These are phyloP conservation scores for Girardinichthys multiradiatus DNA, from an alignment of 2,113 vertebrate species.

Conservation along the genomic window DNA sequence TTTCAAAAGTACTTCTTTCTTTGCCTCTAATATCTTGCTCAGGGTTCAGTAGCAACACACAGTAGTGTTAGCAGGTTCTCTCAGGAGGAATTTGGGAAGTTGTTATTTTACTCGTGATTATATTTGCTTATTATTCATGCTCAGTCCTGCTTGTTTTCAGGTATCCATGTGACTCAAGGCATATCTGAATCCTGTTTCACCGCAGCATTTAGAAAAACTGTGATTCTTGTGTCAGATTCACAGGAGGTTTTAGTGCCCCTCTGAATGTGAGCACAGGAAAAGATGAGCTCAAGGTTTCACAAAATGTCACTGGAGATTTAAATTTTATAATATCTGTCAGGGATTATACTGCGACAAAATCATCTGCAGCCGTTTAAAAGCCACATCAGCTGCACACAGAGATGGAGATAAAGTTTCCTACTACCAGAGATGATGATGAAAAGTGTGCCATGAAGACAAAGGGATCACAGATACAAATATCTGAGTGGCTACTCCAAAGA, in stretches of 20 bases:
- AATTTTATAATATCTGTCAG: neutral
- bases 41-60: too few species aligned
- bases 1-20: too few species aligned
- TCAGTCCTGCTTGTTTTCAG: too few species aligned
- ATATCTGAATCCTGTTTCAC: too few species aligned
- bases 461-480: neutral
- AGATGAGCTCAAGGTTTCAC: neutral
- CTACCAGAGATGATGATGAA: constrained; percentile 8
- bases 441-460: neutral
- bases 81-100: too few species aligned
- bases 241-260: neutral
- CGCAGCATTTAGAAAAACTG: too few species aligned
- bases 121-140: too few species aligned
- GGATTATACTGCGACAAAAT: constrained; percentile 1
- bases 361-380: constrained; percentile 14
- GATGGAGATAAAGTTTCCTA: constrained; percentile 1
- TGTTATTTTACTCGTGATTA: too few species aligned
- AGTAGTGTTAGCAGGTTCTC: too few species aligned
- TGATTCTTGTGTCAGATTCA: too few species aligned
- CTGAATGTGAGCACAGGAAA: neutral
- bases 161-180: too few species aligned
- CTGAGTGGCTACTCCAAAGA: neutral
- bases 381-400: neutral
- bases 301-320: constrained; percentile 3
- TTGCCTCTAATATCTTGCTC: too few species aligned